Base-by-base conservation (phyloP, 2,113 vertebrate species). In the Scytalopus superciliaris region DNA sequence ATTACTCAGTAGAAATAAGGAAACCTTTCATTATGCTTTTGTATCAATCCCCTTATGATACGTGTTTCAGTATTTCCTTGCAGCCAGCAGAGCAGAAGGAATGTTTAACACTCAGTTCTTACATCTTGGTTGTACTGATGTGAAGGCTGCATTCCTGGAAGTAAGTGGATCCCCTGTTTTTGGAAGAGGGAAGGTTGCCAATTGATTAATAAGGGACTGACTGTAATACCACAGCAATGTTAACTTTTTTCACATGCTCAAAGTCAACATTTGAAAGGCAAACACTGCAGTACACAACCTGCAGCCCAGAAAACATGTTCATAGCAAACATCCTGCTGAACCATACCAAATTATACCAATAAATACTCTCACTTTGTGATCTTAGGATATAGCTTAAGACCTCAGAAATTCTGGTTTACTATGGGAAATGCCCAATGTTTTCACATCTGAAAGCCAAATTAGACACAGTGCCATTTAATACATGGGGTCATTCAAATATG, bases 171-270 rank as follows among this genome's bases (percentile, higher is more conserved):
- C 30, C 55, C 76, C 84, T 87, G 67, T 50, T 89, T 78, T 78
- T 66, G 76, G 50, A 50, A 52, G 68, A 67, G 47, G 64, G 85
- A 92, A 53, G 0, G 1, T 44, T 90, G 91, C 84, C 90, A 95
- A 22, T 14, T 89, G 86, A 96, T 96, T 84, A 92, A 81, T 84
- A 81, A 89, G 60, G 56, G 39, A 31, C 67, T 55, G 73, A 59
- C 72, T 84, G 82, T 95, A 88, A 90, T 55, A 83, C n/a, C 12
- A 0, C 60, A 66, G 68, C 75, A 33, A 88, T 24, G 59, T 30
- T 66, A 42, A 52, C 62, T 57, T 80, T 53, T 47, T 77, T 63
- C 94, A 89, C 59, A 74, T 92, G 55, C 47, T 81, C 33, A 35
- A 59, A 86, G 50, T 74, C 47, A 59, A 45, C 30, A 47, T 80